phyloP scores from a whole-genome alignment of 2,113 vertebrate genomes.

The Mus pahari region DNA sequence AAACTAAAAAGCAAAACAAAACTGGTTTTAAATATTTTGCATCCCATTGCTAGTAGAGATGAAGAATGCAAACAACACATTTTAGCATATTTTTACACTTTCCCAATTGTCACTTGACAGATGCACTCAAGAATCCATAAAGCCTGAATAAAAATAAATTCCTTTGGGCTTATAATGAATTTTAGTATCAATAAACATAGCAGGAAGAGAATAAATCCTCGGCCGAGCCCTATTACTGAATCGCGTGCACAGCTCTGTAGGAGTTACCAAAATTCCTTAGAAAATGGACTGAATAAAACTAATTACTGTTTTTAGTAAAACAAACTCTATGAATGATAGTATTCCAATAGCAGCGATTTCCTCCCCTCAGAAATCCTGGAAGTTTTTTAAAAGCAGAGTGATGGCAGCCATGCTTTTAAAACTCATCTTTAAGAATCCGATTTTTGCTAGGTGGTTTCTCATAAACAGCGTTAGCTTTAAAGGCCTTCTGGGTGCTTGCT shows the following conservation, averaged over 20 bases:
- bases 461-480: conserved; percentile 61
- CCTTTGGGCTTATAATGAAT: conserved; percentile 41
- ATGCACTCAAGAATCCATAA: neutral
- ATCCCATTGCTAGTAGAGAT: neutral
- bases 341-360: conserved; percentile 77
- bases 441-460: conserved; percentile 60
- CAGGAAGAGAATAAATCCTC: conserved; percentile 64
- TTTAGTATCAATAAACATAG: conserved; percentile 59
- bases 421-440: conserved; percentile 48
- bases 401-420: conserved; percentile 45
- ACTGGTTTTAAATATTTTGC: neutral
- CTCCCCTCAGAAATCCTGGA: conserved; percentile 69
- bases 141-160: conserved; percentile 49
- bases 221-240: conserved; percentile 46
- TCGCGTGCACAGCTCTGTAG: conserved; percentile 62
- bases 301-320: conserved; percentile 64
- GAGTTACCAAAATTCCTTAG: conserved; percentile 72
- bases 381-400: conserved; percentile 70
- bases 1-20: neutral
- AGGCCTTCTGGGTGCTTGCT: conserved; percentile 47
- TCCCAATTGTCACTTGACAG: conserved; percentile 34
- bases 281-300: conserved; percentile 56
- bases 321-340: conserved; percentile 62
- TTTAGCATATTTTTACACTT: conserved; percentile 4
- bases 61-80: neutral